Evolutionary conservation across 2,113 vertebrate genomes (phyloP), one percentile per base, ranked within the genome.

Genomic region (Edolisoma coerulescens): DNA sequence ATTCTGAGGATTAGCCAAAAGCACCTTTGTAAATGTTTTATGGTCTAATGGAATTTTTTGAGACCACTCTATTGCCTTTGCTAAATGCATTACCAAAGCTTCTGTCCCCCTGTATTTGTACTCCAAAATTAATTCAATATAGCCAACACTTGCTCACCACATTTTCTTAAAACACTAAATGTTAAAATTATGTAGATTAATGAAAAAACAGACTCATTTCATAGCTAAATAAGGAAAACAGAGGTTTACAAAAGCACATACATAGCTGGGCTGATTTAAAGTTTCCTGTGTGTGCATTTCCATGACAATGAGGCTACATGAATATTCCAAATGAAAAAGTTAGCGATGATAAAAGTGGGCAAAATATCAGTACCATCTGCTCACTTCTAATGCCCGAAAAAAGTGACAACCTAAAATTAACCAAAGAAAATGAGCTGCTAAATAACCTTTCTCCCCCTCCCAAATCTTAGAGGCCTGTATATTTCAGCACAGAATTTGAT

Each of bases 361-460:
- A 96, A 95, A 94, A 90, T 84, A 96, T 92, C 93, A 82, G 78
- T 95, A 89, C 95, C 96, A 96, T 96, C 96, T 97, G 95, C 88
- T 96, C 79, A 88, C 73, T 94, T 57, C 73, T 92, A 93, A 78
- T 71, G 65, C 90, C 84, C 5, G 2, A 81, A 83, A 85, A 90
- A 88, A 94, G 65, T 57, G 73, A 89, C 95, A 95, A 45, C 44
- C 88, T 95, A 96, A 96, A 96, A 96, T 93, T 92, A 96, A 87
- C 83, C 60, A 81, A 68, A 90, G 86, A 84, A 84, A 90, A 88
- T 3, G 49, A 92, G 41, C 64, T 60, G 60, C 80, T 93, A 89
- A 95, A 90, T 81, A 89, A 85, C 67, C 35, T 74, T 32, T 84
- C 63, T 80, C 39, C 42, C 59, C 26, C 54, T 81, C 64, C 42